These are phyloP conservation scores for Lacanobia oleracea DNA, from an alignment of 2,888 invertebrate species.

Conservation along the genomic window DNA sequence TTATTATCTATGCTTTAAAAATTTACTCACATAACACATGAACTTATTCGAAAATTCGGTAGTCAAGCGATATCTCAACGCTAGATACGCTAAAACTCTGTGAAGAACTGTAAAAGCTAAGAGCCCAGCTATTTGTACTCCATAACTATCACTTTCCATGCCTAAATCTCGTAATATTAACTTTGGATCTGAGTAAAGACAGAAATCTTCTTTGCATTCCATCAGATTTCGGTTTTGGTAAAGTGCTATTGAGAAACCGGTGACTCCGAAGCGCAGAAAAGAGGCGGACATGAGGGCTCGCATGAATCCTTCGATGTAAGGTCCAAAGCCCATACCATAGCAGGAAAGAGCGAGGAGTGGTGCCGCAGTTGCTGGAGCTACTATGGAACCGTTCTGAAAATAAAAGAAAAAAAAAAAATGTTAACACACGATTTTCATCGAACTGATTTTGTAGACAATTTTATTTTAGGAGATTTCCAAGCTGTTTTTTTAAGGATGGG, in stretches of 20 bases:
- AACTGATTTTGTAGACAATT: too few relatives aligned
- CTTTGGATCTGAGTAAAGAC: constrained; percentile 90
- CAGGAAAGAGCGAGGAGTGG: constrained; percentile 90
- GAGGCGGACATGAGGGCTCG: constrained; percentile 89
- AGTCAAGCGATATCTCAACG: constrained; percentile 90
- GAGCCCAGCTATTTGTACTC: constrained; percentile 90
- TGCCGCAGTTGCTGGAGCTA: constrained; percentile 90
- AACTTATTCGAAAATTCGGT: constrained; percentile 90
- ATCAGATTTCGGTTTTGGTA: constrained; percentile 91
- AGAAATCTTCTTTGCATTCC: constrained; percentile 90
- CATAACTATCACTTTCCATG: constrained; percentile 87
- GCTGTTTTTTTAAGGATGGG: too few relatives aligned
- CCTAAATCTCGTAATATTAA: constrained; percentile 92
- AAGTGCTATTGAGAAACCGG: constrained; percentile 91
- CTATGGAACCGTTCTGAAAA: constrained; percentile 91
- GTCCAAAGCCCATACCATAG: constrained; percentile 92
- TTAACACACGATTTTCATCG: too few relatives aligned
- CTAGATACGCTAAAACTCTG: constrained; percentile 88
- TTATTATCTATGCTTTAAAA: constrained; percentile 87
- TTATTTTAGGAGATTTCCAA: too few relatives aligned
- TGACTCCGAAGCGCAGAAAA: constrained; percentile 93
- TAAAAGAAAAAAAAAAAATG: background rate
- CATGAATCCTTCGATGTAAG: constrained; percentile 89
- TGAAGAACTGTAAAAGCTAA: constrained; percentile 90
- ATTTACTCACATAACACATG: constrained; percentile 89